phyloP scores from a whole-genome alignment of 2,888 invertebrate genomes.

The Lydus trimaculatus region DNA sequence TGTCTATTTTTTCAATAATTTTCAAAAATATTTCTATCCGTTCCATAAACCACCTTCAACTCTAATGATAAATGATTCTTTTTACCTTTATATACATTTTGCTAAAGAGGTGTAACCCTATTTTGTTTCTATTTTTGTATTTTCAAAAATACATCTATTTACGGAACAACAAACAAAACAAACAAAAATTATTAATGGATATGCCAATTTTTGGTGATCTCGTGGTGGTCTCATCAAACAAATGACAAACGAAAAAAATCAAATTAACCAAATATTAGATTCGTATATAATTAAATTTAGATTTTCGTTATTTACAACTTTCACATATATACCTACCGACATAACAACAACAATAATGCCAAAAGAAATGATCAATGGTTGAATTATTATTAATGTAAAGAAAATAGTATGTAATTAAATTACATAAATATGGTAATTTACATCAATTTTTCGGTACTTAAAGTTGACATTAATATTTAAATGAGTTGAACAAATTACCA shows the following conservation, averaged over 20 bases:
- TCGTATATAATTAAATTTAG: neutral
- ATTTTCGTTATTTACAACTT: neutral
- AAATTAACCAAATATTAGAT: neutral
- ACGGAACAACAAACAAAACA: neutral
- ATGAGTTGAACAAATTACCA: conserved; percentile 5
- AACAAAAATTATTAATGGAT: neutral
- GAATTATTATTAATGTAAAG: conserved; percentile 1
- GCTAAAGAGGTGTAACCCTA: neutral
- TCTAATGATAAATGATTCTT: neutral
- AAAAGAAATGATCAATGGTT: too few species aligned
- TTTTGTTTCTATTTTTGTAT: neutral
- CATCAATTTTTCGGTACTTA: neutral
- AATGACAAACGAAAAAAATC: neutral
- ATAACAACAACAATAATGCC: neutral
- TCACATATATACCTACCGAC: too few species aligned
- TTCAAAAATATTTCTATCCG: neutral
- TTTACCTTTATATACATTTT: neutral
- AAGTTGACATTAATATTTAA: conserved; percentile 2
- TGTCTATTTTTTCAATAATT: neutral
- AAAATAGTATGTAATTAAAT: neutral
- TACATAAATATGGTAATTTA: neutral
- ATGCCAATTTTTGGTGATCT: neutral
- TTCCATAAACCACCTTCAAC: neutral
- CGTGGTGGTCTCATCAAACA: neutral
- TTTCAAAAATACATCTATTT: neutral